Evolutionary conservation across 2,888 invertebrate genomes (phyloP).

Genomic region (Folsomia candida): DNA sequence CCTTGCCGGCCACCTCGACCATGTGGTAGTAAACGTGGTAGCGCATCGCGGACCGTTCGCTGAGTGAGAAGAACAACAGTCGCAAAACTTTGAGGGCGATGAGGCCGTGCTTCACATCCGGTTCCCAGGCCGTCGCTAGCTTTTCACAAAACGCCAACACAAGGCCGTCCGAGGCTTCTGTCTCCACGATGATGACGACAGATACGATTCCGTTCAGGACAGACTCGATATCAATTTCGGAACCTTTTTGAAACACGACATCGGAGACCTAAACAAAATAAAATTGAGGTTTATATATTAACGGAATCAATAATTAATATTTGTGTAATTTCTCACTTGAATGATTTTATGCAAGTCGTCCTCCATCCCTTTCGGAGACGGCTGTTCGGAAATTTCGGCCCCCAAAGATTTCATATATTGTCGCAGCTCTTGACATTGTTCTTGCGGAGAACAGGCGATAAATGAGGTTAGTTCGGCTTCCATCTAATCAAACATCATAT

Average conservation of each 20-base stretch:
- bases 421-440: constrained; percentile 69
- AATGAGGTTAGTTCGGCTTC: constrained; percentile 50
- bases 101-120: constrained; percentile 73
- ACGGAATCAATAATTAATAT: no score
- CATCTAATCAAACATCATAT: constrained; percentile 40
- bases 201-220: constrained; percentile 95
- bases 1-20: constrained; percentile 82
- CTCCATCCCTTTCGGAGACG: constrained; percentile 82
- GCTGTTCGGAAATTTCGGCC: constrained; percentile 91
- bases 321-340: constrained; percentile 58
- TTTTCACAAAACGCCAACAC: constrained; percentile 89
- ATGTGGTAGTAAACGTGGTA: constrained; percentile 92
- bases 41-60: constrained; percentile 75
- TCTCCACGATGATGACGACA: constrained; percentile 58
- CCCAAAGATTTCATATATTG: constrained; percentile 87
- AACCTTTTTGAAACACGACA: constrained; percentile 80
- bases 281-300: not conserved
- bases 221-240: constrained; percentile 79
- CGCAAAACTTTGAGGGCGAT: constrained; percentile 84
- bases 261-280: constrained; percentile 67
- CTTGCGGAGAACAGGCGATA: constrained; percentile 49
- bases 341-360: constrained; percentile 93
- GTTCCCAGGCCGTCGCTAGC: constrained; percentile 71
- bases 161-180: constrained; percentile 46
- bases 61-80: constrained; percentile 87